Percentiles rank a stretch among this genome's conserved stretches.
Conservation (phyloP, 2,797 vertebrate genomes). For the Rachycentron canadum region DNA sequence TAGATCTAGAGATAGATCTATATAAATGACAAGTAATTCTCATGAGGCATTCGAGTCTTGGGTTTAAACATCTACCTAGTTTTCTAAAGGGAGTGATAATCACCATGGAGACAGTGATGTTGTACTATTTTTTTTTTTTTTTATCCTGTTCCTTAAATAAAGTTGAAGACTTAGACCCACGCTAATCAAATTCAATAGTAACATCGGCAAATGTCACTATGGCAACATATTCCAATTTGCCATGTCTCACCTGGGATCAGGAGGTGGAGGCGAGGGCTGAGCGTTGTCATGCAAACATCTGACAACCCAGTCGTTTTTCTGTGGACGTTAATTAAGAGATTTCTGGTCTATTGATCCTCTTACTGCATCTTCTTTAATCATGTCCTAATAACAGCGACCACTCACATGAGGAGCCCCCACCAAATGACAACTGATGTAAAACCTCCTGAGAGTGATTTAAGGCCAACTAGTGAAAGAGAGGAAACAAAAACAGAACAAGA, state of each 20-base stretch:
- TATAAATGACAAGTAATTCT: slow-evolving; percentile 9
- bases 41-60: slow-evolving; percentile 9
- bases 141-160: neutral
- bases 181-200: neutral
- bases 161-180: neutral
- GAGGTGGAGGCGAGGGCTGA: neutral
- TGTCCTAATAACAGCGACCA: slow-evolving; percentile 16
- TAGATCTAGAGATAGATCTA: too few relatives aligned
- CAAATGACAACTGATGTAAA: slow-evolving; percentile 60
- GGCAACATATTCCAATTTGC: slow-evolving; percentile 13
- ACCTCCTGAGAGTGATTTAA: slow-evolving; percentile 85
- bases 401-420: slow-evolving; percentile 30
- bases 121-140: slow-evolving; percentile 10
- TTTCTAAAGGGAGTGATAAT: neutral
- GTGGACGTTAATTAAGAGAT: neutral
- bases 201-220: slow-evolving; percentile 1
- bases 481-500: neutral
- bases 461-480: slow-evolving; percentile 81
- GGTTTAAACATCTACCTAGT: neutral
- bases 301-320: neutral
- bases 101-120: neutral
- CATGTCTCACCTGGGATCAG: neutral
- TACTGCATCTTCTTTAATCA: neutral
- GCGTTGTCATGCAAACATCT: neutral
- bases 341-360: slow-evolving; percentile 6